Base-by-base conservation (phyloP, 1,140 invertebrate species). In the Drosophila gunungcola region DNA sequence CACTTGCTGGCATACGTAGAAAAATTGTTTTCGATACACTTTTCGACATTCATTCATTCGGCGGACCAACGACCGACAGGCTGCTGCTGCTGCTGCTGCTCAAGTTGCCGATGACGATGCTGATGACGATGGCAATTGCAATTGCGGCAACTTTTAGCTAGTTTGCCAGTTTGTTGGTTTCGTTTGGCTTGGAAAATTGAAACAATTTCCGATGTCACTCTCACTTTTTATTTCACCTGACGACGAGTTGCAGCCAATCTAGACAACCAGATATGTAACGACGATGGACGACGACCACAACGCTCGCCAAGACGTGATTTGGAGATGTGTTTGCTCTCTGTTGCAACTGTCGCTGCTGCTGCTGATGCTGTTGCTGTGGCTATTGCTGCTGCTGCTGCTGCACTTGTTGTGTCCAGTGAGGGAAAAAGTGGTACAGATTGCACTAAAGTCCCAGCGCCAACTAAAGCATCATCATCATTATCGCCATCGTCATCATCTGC, bases 181-280 rank as follows among this genome's bases (percentile, higher is more conserved):
- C 84, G 84, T 90, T 90, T 90, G 79, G 84, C 84, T 90, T 90
- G 79, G 82, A 85, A 91, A 91, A 91, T 85, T 89, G 89, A 91
- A 91, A 91, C 89, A 91, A 91, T 91, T 91, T 91, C 89, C 89
- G 89, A 91, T 91, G 90, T 91, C 89, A 91, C 89, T 91, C 89
- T 91, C 89, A 91, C 89, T 91, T 91, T 91, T 91, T 89, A 83
- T 83, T 85, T 77, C 80, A 68, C 84, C 82, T 63, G 76, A 78
- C 75, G 73, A 53, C 68, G 52, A 56, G 27, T 16, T n/a, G 42
- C 49, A 51, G 73, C 84, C 84, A 88, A 89, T 88, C 80, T 89
- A 89, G 84, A 73, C 84, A 84, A 89, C 84, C 68, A 89, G 80
- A 89, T 89, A 84, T 89, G 84, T 89, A 89, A 89, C 84, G 80